Base-by-base conservation (phyloP, 2,113 vertebrate species). In the Tor tambroides region DNA sequence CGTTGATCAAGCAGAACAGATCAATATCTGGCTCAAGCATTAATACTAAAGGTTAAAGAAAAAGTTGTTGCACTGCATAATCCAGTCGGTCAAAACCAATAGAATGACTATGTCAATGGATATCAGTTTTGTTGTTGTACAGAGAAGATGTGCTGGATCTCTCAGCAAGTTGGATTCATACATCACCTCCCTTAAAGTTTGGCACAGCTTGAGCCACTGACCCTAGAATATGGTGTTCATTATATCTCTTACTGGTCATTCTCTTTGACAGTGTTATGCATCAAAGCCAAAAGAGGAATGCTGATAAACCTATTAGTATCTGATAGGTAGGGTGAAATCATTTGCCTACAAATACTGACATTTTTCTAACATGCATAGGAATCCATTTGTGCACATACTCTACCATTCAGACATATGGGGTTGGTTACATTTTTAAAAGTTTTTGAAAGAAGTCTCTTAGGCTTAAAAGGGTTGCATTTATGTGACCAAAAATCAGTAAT, bases 181-280 rank as follows among this genome's bases (percentile, higher is more conserved):
- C 6, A 72, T 38, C 67, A 71, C 67, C 32, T 38, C 69, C 19
- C 69, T 71, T 71, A 38, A 72, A 72, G 69, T 72, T 72, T 72
- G 69, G 69, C 69, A 11, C 9, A 1, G 30, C 35, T 41, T 11
- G 9, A 41, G 69, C 11, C 35, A 41, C 69, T 72, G 69, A 72
- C 21, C 35, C 21, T 38, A 19, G 9, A 72, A 38, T 72, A 41
- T 72, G 32, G 19, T 72, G 41, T 72, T 41, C 19, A 72, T 72
- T 72, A 72, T 41, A 41, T 72, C 9, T 72, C 35, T 72, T 4
- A 72, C 35, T 10, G 21, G 21, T 72, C 69, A 72, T 41, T 72
- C 19, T n/a, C 35, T 72, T 72, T 41, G 69, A 72, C 69, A 41
- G 35, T 32, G 69, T 72, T 72, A 69, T 41, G 69, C 69, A 72